A percentile compares a stretch with the other conserved stretches of the same genome.
phyloP scores from a whole-genome alignment of 2,888 invertebrate genomes.

The Zygaena filipendulae region DNA sequence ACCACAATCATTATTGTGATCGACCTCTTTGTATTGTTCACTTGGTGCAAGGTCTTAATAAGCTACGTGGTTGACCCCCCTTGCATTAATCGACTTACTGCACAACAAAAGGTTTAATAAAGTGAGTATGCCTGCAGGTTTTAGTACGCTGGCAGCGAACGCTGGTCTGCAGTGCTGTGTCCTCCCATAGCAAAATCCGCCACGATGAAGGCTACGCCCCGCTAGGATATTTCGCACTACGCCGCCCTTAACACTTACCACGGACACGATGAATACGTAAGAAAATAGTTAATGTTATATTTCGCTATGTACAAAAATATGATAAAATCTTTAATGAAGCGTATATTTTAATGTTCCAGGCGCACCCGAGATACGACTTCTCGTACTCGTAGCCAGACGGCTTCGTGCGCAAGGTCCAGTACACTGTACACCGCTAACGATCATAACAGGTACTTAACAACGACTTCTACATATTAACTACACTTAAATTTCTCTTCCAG shows the following conservation, averaged over 20 bases:
- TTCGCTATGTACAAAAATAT: too few species aligned
- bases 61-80: too few species aligned
- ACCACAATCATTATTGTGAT: too few species aligned
- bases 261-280: constrained; percentile 25
- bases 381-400: constrained; percentile 66
- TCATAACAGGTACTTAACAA: constrained; percentile 43
- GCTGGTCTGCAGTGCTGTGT: constrained; percentile 58
- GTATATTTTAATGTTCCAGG: constrained; percentile 20
- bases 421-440: constrained; percentile 55
- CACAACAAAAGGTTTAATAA: too few species aligned
- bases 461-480: background rate
- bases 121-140: too few species aligned
- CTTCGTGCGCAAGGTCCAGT: constrained; percentile 64
- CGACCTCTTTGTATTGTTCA: too few species aligned
- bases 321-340: too few species aligned
- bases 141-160: constrained; percentile 55
- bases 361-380: constrained; percentile 52
- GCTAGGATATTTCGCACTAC: constrained; percentile 14
- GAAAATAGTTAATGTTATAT: too few species aligned
- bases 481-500: constrained; percentile 24
- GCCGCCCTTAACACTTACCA: constrained; percentile 12
- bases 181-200: constrained; percentile 55
- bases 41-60: too few species aligned
- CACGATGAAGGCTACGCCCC: constrained; percentile 38
- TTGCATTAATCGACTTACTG: too few species aligned